Base-by-base conservation (phyloP, 1,140 invertebrate genomes). In the Leptopilina boulardi region DNA sequence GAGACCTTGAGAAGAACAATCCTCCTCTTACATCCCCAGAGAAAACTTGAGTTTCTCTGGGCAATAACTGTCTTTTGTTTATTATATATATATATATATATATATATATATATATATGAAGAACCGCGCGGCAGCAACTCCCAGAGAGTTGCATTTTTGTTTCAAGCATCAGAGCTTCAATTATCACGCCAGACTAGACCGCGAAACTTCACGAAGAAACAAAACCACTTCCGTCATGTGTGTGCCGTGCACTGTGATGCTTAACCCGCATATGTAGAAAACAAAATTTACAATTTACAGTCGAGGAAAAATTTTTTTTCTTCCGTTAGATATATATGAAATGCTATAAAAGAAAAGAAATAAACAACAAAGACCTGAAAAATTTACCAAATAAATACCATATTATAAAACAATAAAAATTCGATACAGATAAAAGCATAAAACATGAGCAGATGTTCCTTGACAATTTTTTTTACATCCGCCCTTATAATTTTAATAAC, bases 1-100 rank as follows among this genome's bases (percentile, higher is more conserved):
- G 30, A 34, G n/a, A 38, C 34, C 8, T 38, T 38, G 34, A 51
- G 47, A 51, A 51, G 47, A 51, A 51, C 47, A 51, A n/a, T 51
- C 47, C 15, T 51, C 47, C 8, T n/a, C 47, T 51, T 51, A 51
- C 15, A 51, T 51, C 47, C n/a, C n/a, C n/a, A 4, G 47, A 51
- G 47, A 51, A 51, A 51, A 51, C 47, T 51, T 51, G 5, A 51
- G 47, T 51, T 51, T 51, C 47, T 18, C 47, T 51, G 34, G n/a
- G 15, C 47, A 51, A 18, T 18, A 51, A 51, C 47, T 51, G 47
- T 18, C 47, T 51, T 51, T 51, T 51, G 47, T 51, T n/a, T n/a
- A n/a, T n/a, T n/a, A n/a, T n/a, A n/a, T n/a, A n/a, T n/a, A n/a
- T n/a, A n/a, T n/a, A n/a, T n/a, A n/a, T n/a, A n/a, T n/a, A n/a